These are phyloP conservation scores for Drosophila ezoana DNA, from an alignment of 2,888 invertebrate genomes.

Conservation along the genomic window DNA sequence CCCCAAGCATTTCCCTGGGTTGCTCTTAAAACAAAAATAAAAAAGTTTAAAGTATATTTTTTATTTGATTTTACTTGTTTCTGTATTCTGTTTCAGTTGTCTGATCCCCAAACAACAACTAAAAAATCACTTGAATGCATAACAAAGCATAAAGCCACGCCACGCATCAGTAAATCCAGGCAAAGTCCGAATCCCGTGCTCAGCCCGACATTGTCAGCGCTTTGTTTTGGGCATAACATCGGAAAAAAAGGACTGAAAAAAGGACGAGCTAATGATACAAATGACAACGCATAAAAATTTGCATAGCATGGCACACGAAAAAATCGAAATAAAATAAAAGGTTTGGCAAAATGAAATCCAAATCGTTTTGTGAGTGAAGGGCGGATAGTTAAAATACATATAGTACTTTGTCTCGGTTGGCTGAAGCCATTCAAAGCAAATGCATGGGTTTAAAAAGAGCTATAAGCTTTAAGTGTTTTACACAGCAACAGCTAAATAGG, in stretches of 20 bases:
- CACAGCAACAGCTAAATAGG: too few species aligned
- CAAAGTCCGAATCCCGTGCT: slow-evolving; percentile 27
- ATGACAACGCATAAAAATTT: slow-evolving; percentile 57
- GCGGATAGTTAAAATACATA: slow-evolving; percentile 6
- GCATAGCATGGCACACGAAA: slow-evolving; percentile 28
- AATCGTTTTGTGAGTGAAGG: slow-evolving; percentile 4
- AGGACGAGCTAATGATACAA: slow-evolving; percentile 53
- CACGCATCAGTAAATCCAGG: slow-evolving; percentile 43
- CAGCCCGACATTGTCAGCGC: slow-evolving; percentile 23
- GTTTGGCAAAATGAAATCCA: slow-evolving; percentile 1
- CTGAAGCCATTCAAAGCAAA: slow-evolving; percentile 20
- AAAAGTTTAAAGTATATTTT: slow-evolving; percentile 28
- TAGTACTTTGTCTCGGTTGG: slow-evolving; percentile 12
- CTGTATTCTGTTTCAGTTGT: neutral
- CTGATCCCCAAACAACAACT: slow-evolving; percentile 17
- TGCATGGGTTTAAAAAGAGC: slow-evolving; percentile 6
- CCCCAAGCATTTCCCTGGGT: slow-evolving; percentile 2
- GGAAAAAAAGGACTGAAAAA: slow-evolving; percentile 23
- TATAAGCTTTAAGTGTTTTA: neutral
- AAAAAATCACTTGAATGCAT: slow-evolving; percentile 58
- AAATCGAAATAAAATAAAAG: slow-evolving; percentile 33
- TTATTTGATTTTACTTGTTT: neutral
- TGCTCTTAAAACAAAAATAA: slow-evolving; percentile 18
- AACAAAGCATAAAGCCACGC: slow-evolving; percentile 56
- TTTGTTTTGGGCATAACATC: slow-evolving; percentile 19